Evolutionary conservation across 2,888 invertebrate genomes (phyloP).

Genomic region (Strigamia maritima): DNA sequence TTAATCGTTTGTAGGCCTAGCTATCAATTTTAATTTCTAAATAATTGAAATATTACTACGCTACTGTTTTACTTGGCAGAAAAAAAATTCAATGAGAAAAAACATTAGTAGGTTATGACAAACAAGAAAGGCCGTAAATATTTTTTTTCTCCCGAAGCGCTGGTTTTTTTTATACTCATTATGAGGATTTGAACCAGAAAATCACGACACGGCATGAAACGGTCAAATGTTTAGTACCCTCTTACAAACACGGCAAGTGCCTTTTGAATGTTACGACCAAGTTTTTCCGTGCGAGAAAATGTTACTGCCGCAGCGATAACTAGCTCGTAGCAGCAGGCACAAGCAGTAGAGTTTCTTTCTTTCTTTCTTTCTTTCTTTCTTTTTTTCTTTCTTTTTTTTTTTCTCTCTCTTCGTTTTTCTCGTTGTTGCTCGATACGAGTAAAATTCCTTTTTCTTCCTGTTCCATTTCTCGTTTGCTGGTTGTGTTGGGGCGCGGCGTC

Average conservation of each 20-base stretch:
- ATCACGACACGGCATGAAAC: conserved; percentile 15
- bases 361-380: background rate
- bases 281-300: conserved; percentile 2
- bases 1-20: background rate
- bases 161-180: background rate
- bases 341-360: background rate
- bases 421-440: background rate
- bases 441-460: conserved; percentile 27
- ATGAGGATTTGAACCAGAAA: conserved; percentile 26
- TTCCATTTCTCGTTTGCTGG: conserved; percentile 28
- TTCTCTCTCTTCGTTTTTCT: conserved; percentile 9
- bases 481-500: conserved; percentile 26
- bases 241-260: background rate
- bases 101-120: background rate
- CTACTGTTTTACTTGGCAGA: background rate
- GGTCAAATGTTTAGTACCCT: conserved; percentile 26
- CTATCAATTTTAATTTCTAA: background rate
- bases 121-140: conserved; percentile 1
- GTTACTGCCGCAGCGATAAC: background rate
- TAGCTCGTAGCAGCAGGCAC: conserved; percentile 4
- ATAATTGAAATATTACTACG: conserved; percentile 1
- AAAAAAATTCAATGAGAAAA: background rate
- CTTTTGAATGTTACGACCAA: conserved; percentile 23
- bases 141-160: background rate
- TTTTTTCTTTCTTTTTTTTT: conserved; percentile 26